Evolutionary conservation across 2,113 vertebrate species (phyloP).

Genomic region (Antigone vipio): DNA sequence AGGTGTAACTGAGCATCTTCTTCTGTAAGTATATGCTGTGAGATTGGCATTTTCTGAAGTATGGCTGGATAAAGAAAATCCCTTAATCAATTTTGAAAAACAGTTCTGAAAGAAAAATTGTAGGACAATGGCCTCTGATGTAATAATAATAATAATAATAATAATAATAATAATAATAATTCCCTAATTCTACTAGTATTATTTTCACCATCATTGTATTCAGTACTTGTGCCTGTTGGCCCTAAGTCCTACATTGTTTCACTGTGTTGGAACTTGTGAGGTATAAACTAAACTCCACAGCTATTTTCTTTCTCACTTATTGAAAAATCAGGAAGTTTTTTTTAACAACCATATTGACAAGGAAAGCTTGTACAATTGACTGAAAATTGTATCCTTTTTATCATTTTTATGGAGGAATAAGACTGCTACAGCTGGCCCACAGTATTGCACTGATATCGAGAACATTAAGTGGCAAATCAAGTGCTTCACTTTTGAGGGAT

Average conservation of each 20-base stretch:
- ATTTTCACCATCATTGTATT: background rate
- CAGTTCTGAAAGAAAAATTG: background rate
- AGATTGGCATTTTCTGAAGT: constrained; percentile 8
- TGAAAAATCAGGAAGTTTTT: background rate
- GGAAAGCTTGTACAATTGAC: background rate
- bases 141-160: background rate
- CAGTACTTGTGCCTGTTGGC: background rate
- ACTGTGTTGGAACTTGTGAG: background rate
- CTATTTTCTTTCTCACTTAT: background rate
- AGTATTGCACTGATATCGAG: background rate
- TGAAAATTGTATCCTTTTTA: background rate
- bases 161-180: background rate
- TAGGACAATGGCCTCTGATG: background rate
- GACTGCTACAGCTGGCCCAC: background rate
- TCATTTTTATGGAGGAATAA: background rate
- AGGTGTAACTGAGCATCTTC: background rate
- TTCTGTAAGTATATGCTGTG: background rate
- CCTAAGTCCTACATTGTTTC: background rate
- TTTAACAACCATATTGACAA: background rate
- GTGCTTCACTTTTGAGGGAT: background rate
- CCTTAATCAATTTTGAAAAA: background rate
- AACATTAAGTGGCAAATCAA: background rate
- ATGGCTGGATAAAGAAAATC: background rate
- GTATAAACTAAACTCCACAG: background rate
- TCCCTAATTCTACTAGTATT: background rate